phyloP scores from a whole-genome alignment of 37 sponge, comb jelly and placozoan species.

The Halichondria panicea region DNA sequence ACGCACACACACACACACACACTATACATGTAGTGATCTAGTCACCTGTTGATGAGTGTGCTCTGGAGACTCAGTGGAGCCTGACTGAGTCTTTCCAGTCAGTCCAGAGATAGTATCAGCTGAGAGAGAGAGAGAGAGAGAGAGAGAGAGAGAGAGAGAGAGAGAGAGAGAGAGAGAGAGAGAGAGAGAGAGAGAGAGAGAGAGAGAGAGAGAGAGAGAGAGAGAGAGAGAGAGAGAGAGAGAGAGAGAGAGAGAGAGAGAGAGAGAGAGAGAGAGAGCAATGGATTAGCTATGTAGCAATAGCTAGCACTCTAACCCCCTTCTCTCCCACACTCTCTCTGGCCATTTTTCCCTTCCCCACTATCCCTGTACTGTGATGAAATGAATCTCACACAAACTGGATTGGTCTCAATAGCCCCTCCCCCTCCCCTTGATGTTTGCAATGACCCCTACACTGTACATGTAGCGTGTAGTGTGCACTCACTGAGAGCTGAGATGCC shows the following conservation, averaged over 20 bases:
- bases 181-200: too few species aligned
- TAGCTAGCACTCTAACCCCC: background rate
- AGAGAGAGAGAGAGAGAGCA: background rate
- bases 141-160: too few species aligned
- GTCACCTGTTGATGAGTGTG: background rate
- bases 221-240: too few species aligned
- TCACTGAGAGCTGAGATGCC: constrained; percentile 66
- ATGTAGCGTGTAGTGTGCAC: background rate
- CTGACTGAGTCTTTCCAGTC: constrained; percentile 27
- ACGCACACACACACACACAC: background rate
- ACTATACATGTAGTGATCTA: background rate
- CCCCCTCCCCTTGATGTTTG: too few species aligned
- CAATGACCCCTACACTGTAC: background rate
- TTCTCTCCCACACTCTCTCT: background rate
- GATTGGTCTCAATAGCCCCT: too few species aligned
- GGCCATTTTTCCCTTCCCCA: too few species aligned
- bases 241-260: too few species aligned
- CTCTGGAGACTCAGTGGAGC: background rate
- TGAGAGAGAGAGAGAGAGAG: background rate
- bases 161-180: too few species aligned
- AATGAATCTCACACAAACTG: too few species aligned
- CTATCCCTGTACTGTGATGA: too few species aligned
- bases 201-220: too few species aligned
- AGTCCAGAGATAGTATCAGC: constrained; percentile 59
- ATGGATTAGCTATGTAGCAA: background rate